These are phyloP conservation scores for Malurus leucopterus DNA, from an alignment of 2,797 vertebrate genomes.

Conservation along the genomic window DNA sequence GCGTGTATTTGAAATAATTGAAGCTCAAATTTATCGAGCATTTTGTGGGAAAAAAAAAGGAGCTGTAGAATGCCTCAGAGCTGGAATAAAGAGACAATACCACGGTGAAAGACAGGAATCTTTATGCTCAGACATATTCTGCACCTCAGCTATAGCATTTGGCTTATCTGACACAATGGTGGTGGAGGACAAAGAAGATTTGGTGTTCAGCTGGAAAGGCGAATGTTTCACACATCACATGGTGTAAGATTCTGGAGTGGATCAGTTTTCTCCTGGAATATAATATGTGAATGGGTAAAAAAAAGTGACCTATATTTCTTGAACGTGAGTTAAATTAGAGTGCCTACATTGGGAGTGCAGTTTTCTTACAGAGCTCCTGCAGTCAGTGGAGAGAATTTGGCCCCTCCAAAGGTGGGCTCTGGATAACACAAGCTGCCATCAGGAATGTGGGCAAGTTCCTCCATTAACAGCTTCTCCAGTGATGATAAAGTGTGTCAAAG, in stretches of 20 bases:
- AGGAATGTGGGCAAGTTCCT: not conserved
- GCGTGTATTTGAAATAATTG: not conserved
- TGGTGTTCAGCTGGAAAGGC: not conserved
- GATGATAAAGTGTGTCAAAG: not conserved
- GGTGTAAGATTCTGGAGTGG: not conserved
- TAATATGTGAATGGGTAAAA: not conserved
- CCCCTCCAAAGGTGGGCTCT: not conserved
- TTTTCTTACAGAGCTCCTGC: not conserved
- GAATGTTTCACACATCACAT: not conserved
- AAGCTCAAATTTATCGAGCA: not conserved
- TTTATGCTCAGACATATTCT: not conserved
- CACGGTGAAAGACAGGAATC: rapidly evolving
- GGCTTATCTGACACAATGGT: not conserved
- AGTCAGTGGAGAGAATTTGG: not conserved
- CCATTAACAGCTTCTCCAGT: not conserved
- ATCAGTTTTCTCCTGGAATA: not conserved
- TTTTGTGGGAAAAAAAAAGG: not conserved
- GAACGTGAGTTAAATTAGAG: not conserved
- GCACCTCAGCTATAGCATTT: not conserved
- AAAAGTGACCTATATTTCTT: not conserved
- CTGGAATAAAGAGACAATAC: not conserved
- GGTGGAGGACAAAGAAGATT: not conserved
- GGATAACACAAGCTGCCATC: not conserved
- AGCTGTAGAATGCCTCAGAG: not conserved
- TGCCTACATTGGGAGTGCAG: not conserved